A percentile compares a stretch with the other conserved stretches of the same genome.
phyloP scores from a whole-genome alignment of 2,797 vertebrate genomes.

The Labroides dimidiatus region DNA sequence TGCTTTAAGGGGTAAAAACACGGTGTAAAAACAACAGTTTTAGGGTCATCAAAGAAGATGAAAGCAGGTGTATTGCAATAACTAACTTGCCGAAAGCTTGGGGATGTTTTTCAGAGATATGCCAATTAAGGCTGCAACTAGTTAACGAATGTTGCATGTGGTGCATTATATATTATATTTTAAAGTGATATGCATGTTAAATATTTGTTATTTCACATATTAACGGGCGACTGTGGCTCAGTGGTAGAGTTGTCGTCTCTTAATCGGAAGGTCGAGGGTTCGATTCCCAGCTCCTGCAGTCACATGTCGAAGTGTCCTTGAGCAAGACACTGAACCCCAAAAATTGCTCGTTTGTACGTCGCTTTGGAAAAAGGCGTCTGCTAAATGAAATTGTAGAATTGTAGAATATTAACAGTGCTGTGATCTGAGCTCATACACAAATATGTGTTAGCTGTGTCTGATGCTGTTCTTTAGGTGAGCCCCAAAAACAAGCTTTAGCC shows the following conservation, averaged over 20 bases:
- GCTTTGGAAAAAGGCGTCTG: too few species aligned
- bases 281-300: too few species aligned
- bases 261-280: too few species aligned
- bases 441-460: conserved; percentile 39
- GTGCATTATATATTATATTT: conserved; percentile 12
- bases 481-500: conserved; percentile 49
- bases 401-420: too few species aligned
- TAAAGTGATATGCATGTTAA: conserved; percentile 23
- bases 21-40: conserved; percentile 18
- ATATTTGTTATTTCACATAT: conserved; percentile 33
- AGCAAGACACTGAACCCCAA: too few species aligned
- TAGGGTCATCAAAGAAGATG: conserved; percentile 25
- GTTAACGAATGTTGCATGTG: conserved; percentile 34
- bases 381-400: too few species aligned
- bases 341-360: too few species aligned
- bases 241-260: too few species aligned
- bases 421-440: conserved; percentile 35
- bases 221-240: too few species aligned
- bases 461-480: conserved; percentile 51
- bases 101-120: conserved; percentile 9
- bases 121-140: not conserved
- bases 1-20: conserved; percentile 29
- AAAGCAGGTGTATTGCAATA: conserved; percentile 18
- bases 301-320: too few species aligned
- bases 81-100: conserved; percentile 7